A percentile compares a stretch with the other conserved stretches of the same genome.
phyloP scores from a whole-genome alignment of 2,888 invertebrate genomes.

The Dione juno region DNA sequence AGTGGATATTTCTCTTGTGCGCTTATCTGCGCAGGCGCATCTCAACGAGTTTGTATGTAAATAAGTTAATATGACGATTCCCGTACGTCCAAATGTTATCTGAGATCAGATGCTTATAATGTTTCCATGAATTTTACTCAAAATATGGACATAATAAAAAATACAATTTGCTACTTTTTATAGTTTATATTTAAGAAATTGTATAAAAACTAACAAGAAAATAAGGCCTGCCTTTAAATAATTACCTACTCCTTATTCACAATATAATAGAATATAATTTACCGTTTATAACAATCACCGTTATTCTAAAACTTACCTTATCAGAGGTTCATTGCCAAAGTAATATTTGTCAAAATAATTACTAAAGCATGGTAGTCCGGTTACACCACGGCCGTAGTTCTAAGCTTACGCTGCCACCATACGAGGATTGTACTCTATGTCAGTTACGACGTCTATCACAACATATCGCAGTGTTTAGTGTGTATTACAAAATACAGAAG shows the following conservation, averaged over 20 bases:
- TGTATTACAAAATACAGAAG: conserved; percentile 27
- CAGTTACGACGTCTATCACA: conserved; percentile 9
- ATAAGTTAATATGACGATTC: conserved; percentile 48
- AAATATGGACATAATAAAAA: conserved; percentile 17
- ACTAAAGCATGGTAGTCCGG: background rate
- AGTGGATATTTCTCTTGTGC: conserved; percentile 46
- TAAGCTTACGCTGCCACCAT: conserved; percentile 6
- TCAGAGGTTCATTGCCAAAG: background rate
- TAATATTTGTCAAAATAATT: background rate
- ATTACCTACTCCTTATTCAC: background rate
- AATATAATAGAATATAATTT: background rate
- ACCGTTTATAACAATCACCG: background rate
- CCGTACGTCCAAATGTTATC: conserved; percentile 49
- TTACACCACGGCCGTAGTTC: background rate
- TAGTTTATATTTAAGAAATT: background rate
- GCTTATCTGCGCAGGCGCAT: conserved; percentile 44
- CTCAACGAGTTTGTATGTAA: conserved; percentile 47
- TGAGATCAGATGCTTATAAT: conserved; percentile 43
- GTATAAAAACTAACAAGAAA: background rate
- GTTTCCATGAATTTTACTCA: conserved; percentile 29
- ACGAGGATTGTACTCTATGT: conserved; percentile 1
- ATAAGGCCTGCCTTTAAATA: background rate
- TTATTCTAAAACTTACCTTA: background rate
- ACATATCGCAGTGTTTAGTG: conserved; percentile 18
- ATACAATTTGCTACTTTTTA: background rate